Percentiles rank a stretch among this genome's conserved stretches.
Evolutionary conservation across 1,140 invertebrate genomes (phyloP).

Genomic region (Pseudomyrmex pallidus): DNA sequence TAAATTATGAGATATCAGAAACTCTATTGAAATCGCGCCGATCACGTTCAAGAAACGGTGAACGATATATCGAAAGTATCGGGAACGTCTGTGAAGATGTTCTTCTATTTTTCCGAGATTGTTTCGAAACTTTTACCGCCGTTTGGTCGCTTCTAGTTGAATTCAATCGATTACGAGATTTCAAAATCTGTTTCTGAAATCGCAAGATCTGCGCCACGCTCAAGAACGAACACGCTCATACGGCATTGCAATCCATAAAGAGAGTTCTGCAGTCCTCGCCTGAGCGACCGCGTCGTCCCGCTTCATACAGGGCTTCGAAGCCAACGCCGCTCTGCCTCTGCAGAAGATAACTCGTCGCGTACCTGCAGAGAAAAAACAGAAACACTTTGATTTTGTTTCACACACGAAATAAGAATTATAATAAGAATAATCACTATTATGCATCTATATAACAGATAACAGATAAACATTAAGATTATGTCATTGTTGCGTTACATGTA

Average conservation of each 20-base stretch:
- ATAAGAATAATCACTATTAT: background rate
- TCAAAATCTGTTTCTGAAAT: background rate
- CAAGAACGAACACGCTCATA: slow-evolving; percentile 85
- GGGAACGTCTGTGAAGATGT: too few species aligned
- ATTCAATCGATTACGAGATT: background rate
- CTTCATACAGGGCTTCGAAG: slow-evolving; percentile 93
- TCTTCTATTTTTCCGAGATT: too few species aligned
- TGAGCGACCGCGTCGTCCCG: slow-evolving; percentile 92
- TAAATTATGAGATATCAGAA: background rate
- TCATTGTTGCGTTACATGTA: background rate
- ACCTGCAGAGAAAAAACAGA: slow-evolving; percentile 85
- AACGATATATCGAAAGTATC: too few species aligned
- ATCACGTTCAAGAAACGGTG: too few species aligned
- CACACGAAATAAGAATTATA: too few species aligned
- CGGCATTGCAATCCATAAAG: slow-evolving; percentile 94
- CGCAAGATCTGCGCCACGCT: slow-evolving; percentile 44
- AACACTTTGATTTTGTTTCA: too few species aligned
- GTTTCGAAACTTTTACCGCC: background rate
- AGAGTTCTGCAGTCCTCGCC: slow-evolving; percentile 93
- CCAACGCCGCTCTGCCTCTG: slow-evolving; percentile 90
- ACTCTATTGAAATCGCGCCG: background rate
- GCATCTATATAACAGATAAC: background rate
- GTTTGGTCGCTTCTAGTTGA: background rate
- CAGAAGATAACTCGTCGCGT: slow-evolving; percentile 93
- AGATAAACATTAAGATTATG: background rate